Evolutionary conservation across 2,888 invertebrate species (phyloP).

Genomic region (Chloroclystis v-ata): DNA sequence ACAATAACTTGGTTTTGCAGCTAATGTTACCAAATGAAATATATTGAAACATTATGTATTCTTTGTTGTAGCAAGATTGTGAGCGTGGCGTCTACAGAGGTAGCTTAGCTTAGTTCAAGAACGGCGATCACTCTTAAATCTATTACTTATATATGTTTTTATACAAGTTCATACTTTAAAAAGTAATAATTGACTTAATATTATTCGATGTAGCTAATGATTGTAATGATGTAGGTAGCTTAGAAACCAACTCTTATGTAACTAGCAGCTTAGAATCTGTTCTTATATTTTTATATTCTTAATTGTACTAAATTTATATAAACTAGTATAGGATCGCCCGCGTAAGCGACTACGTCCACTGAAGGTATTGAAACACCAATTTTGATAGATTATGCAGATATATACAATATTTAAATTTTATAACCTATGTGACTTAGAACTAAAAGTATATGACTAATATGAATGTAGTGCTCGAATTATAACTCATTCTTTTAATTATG

Average conservation of each 20-base stretch:
- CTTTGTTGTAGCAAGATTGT: conserved; percentile 47
- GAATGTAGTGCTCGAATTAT: conserved; percentile 23
- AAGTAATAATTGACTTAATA: neutral
- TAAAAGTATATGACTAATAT: conserved; percentile 12
- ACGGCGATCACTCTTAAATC: neutral
- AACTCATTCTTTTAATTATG: conserved; percentile 15
- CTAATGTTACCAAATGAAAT: conserved; percentile 26
- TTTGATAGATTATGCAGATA: conserved; percentile 45
- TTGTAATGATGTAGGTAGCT: too few species aligned
- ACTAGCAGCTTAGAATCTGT: conserved; percentile 29
- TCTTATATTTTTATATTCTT: conserved; percentile 14
- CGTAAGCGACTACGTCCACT: conserved; percentile 69
- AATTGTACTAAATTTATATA: neutral
- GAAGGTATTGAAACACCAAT: conserved; percentile 74
- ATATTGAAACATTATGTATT: conserved; percentile 28
- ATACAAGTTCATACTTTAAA: neutral
- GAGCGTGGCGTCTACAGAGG: conserved; percentile 40
- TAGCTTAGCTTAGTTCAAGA: conserved; percentile 35
- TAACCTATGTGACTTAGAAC: neutral
- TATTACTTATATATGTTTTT: neutral
- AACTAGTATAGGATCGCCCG: conserved; percentile 45
- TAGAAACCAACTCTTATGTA: conserved; percentile 31
- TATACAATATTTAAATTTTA: conserved; percentile 1
- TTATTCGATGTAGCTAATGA: too few species aligned
- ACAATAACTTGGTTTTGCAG: conserved; percentile 21